Conservation (phyloP, 2,113 vertebrate genomes). For the Ascaphus truei region DNA sequence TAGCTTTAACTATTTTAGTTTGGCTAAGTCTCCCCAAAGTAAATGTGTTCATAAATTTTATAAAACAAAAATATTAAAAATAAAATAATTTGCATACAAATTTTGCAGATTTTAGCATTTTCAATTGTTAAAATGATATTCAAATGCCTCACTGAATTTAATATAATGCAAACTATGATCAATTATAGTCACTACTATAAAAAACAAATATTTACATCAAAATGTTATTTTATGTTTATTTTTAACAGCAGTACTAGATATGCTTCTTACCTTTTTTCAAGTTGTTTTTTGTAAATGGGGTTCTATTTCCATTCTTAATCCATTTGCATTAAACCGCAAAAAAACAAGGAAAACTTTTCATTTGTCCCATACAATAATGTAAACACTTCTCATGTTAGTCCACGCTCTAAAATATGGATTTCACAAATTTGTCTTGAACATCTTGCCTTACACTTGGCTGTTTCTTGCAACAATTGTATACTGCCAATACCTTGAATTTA, state of each 20-base stretch:
- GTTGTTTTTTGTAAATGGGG: neutral
- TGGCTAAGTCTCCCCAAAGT: too few species aligned
- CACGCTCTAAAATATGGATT: neutral
- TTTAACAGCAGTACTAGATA: too few species aligned
- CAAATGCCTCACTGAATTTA: too few species aligned
- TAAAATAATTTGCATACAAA: too few species aligned
- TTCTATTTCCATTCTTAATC: conserved; percentile 17
- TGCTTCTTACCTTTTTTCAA: conserved; percentile 17
- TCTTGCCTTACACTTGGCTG: conserved; percentile 35
- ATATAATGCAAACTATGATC: too few species aligned
- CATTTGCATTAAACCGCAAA: neutral
- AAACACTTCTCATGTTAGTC: neutral
- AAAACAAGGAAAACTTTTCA: neutral
- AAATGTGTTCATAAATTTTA: too few species aligned
- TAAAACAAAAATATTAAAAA: too few species aligned
- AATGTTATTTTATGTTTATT: neutral
- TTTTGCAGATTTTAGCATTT: too few species aligned
- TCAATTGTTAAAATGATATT: too few species aligned
- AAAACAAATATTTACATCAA: neutral
- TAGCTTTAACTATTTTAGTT: too few species aligned
- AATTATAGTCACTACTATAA: too few species aligned
- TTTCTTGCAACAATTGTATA: conserved; percentile 36
- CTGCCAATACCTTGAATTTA: conserved; percentile 54
- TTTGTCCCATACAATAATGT: neutral
- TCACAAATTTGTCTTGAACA: conserved; percentile 29